Evolutionary conservation across 2,113 vertebrate genomes (phyloP).

Genomic region (Crypturellus undulatus): DNA sequence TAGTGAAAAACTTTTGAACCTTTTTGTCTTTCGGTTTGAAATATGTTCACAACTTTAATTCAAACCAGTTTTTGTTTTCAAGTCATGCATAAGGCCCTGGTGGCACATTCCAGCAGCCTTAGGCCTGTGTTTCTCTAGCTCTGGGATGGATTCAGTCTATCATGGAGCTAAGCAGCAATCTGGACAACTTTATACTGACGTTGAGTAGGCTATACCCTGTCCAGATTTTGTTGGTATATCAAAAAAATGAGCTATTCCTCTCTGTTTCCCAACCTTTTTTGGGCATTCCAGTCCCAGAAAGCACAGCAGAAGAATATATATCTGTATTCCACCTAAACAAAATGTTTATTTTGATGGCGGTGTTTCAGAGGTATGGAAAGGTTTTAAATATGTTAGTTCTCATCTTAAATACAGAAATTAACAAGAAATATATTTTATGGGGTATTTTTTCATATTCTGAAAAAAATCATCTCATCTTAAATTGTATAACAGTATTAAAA

Average conservation of each 20-base stretch:
- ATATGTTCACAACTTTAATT: background rate
- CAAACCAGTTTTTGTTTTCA: background rate
- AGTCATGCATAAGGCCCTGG: background rate
- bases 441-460: accelerated
- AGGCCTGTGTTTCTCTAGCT: background rate
- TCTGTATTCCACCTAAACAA: background rate
- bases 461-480: background rate
- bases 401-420: background rate
- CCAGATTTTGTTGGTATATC: background rate
- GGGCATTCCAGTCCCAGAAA: background rate
- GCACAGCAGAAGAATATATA: background rate
- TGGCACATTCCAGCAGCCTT: background rate
- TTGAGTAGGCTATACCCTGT: background rate
- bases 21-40: background rate
- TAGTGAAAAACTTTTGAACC: background rate
- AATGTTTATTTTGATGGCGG: background rate
- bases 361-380: background rate
- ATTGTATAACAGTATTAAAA: background rate
- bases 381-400: background rate
- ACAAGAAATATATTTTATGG: background rate
- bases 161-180: background rate
- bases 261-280: background rate
- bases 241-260: background rate
- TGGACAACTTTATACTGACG: background rate
- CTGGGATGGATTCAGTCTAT: background rate